These are phyloP conservation scores for Gyps fulvus DNA, from an alignment of 2,113 vertebrate genomes.

Conservation along the genomic window DNA sequence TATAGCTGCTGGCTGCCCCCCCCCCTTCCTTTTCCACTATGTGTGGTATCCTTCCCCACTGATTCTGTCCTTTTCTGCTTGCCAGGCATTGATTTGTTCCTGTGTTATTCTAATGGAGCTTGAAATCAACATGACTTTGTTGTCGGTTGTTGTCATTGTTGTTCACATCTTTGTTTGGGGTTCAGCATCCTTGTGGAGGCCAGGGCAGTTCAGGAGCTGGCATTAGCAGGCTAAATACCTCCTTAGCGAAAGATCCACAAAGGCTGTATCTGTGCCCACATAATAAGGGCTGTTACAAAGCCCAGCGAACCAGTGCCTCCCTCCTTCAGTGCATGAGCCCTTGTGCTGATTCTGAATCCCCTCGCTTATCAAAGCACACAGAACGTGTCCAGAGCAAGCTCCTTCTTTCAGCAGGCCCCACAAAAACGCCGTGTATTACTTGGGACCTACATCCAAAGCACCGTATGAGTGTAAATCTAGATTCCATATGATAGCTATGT, in stretches of 20 bases:
- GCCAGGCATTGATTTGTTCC: constrained; percentile 69
- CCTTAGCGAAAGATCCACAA: not conserved
- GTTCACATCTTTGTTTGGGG: constrained; percentile 55
- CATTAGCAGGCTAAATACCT: not conserved
- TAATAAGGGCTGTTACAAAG: not conserved
- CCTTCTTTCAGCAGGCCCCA: not conserved
- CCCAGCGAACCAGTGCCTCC: not conserved
- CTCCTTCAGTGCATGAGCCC: not conserved
- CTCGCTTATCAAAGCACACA: not conserved
- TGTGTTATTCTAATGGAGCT: constrained; percentile 59
- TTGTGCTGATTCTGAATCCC: not conserved
- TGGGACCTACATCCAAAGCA: not conserved
- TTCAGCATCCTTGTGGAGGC: constrained; percentile 17
- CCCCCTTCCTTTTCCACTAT: not conserved
- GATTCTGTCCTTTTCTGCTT: constrained; percentile 54
- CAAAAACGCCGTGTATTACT: rapidly evolving
- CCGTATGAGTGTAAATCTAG: rapidly evolving
- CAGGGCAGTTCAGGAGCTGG: not conserved
- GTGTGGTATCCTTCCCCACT: constrained; percentile 43
- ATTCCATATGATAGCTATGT: rapidly evolving
- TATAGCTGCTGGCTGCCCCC: constrained; percentile 19
- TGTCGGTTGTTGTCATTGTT: constrained; percentile 31
- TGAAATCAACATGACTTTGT: constrained; percentile 67
- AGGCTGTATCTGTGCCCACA: not conserved
- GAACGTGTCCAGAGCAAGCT: not conserved